Evolutionary conservation across 2,888 invertebrate species (phyloP).

Genomic region (Stegana nigrithorax): DNA sequence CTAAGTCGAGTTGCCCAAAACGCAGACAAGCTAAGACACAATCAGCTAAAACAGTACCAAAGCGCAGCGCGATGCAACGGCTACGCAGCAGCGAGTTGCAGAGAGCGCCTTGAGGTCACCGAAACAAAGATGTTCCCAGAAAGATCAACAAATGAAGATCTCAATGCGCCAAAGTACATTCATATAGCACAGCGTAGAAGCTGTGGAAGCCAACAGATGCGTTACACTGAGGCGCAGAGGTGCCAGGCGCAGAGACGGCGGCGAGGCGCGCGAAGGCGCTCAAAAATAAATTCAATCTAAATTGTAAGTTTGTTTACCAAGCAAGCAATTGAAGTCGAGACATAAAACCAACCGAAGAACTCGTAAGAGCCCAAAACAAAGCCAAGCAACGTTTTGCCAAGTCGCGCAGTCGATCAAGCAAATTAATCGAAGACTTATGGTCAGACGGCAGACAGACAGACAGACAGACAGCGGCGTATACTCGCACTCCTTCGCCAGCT

Average conservation of each 20-base stretch:
- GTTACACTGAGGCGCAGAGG: background rate
- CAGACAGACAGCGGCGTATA: constrained; percentile 1
- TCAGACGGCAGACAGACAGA: background rate
- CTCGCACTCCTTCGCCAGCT: too few species aligned
- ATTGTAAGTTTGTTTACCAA: constrained; percentile 61
- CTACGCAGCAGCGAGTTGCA: constrained; percentile 40
- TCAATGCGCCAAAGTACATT: constrained; percentile 44
- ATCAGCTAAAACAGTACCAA: constrained; percentile 18
- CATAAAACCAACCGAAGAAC: constrained; percentile 23
- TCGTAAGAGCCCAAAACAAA: constrained; percentile 12
- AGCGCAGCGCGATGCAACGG: constrained; percentile 37
- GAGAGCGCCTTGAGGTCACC: constrained; percentile 47
- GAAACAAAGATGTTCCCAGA: constrained; percentile 65
- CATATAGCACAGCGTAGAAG: constrained; percentile 23
- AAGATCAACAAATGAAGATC: constrained; percentile 66
- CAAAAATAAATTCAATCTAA: constrained; percentile 63
- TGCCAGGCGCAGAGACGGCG: constrained; percentile 8
- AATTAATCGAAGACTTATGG: constrained; percentile 20
- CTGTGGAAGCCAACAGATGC: background rate
- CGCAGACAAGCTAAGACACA: background rate
- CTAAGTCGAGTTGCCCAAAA: background rate
- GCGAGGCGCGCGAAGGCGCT: constrained; percentile 34
- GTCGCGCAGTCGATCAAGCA: constrained; percentile 16
- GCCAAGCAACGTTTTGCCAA: constrained; percentile 21
- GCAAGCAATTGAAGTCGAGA: constrained; percentile 21